phyloP scores from a whole-genome alignment of 2,888 invertebrate species.

The Mystacides longicornis region DNA sequence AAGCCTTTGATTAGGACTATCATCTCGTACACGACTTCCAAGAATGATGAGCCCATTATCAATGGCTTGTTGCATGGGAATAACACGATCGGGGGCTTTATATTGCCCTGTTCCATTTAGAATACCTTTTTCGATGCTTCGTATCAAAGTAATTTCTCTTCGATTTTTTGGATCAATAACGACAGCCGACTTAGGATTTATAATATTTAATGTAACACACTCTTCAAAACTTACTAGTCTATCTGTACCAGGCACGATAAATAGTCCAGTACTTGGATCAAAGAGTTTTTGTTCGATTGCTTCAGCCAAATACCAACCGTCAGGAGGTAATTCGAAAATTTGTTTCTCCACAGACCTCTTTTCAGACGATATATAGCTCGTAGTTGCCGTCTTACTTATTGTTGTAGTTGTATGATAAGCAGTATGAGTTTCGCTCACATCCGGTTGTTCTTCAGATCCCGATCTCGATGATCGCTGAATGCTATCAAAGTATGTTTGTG shows the following conservation, averaged over 20 bases:
- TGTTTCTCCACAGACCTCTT: conserved; percentile 56
- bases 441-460: conserved; percentile 14
- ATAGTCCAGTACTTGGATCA: conserved; percentile 75
- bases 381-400: conserved; percentile 36
- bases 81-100: conserved; percentile 43
- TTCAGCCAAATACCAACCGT: conserved; percentile 76
- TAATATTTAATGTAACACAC: conserved; percentile 76
- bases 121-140: conserved; percentile 71
- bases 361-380: conserved; percentile 39
- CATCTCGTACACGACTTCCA: conserved; percentile 44
- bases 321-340: conserved; percentile 70
- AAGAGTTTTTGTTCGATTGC: conserved; percentile 78
- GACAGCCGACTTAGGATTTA: conserved; percentile 74
- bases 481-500: background rate
- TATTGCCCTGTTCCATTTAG: conserved; percentile 76
- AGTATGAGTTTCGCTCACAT: conserved; percentile 13
- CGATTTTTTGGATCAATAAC: conserved; percentile 72
- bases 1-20: conserved; percentile 50
- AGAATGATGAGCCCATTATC: conserved; percentile 56
- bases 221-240: conserved; percentile 78
- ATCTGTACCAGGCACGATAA: conserved; percentile 82
- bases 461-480: conserved; percentile 9
- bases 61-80: conserved; percentile 72
- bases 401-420: conserved; percentile 31
- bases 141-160: conserved; percentile 57